Base-by-base conservation (phyloP, 2,888 invertebrate genomes). In the Dolomedes plantarius region DNA sequence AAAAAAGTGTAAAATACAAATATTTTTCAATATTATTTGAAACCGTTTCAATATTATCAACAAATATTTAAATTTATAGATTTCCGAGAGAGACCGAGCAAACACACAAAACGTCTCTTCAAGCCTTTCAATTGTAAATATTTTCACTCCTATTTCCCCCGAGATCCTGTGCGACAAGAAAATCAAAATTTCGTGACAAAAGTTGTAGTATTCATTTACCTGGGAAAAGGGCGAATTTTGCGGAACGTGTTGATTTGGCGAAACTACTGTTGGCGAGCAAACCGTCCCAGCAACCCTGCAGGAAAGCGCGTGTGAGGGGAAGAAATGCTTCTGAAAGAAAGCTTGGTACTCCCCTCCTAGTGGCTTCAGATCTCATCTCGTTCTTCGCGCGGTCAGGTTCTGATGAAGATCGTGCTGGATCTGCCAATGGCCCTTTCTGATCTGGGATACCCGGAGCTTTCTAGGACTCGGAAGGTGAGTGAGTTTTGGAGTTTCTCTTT, bases 231-330 rank as follows among this genome's bases (percentile, higher is more conserved):
- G 23, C 56, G 23, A 56, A 23, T 56, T 16, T 19, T 5, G 5
- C 23, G 27, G 39, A 41, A 62, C 41, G 62, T 64, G 41, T 39
- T 28, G 62, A 78, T 72, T 71, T 82, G 75, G 75, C 81, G 75
- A 74, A 7, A 28, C 16, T 9, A 29, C 39, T n/a, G 7, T 82
- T 82, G 81, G 81, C 81, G 81, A 68, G 23, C 19, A 19, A 46
- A 19, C 23, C 13, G 32, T 16, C 3, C 11, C 28, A 19, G 71
- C 41, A 82, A 82, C 81, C 81, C 75, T 75, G 23, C 23, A 64
- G 64, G 41, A 64, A 41, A 62, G 69, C 74, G 69, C 46, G 72
- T 19, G 69, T 28, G 31, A 32, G 28, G 46, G 29, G 28, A 36
- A 69, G 64, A 56, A 56, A 41, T 36, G 29, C 41, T 56, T 64